phyloP scores from a whole-genome alignment of 2,888 invertebrate genomes.

The Periphyllus acericola region DNA sequence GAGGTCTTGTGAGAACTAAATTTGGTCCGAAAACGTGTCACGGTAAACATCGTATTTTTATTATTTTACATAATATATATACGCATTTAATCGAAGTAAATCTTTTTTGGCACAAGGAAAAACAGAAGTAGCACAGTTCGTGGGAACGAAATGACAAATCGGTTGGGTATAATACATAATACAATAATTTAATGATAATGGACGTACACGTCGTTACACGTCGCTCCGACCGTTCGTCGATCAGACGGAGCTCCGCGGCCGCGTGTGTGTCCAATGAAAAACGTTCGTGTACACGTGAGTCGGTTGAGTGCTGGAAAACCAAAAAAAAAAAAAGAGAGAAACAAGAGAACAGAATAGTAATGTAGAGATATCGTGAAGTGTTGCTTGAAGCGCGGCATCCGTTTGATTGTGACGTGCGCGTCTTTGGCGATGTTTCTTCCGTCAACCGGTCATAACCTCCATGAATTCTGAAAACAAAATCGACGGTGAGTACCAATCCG shows the following conservation, averaged over 20 bases:
- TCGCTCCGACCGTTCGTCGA: not conserved
- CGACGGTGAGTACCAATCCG: not conserved
- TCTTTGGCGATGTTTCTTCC: not conserved
- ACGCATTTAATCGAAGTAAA: not conserved
- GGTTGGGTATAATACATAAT: not conserved
- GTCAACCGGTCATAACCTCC: conserved; percentile 63
- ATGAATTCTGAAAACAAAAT: conserved; percentile 63
- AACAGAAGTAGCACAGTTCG: not conserved
- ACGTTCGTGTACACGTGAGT: not conserved
- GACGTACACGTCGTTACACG: not conserved
- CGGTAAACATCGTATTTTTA: not conserved
- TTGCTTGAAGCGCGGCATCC: not conserved
- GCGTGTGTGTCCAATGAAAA: not conserved
- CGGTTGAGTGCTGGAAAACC: not conserved
- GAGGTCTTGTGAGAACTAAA: not conserved
- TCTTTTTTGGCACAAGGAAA: not conserved
- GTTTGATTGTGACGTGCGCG: not conserved
- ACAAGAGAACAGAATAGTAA: not conserved
- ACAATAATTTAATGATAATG: conserved; percentile 28
- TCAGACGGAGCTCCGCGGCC: not conserved
- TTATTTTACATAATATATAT: not conserved
- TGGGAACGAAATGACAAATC: not conserved
- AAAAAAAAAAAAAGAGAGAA: not conserved
- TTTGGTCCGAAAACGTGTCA: not conserved
- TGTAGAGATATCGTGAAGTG: not conserved